Evolutionary conservation across 2,888 invertebrate species (phyloP).

Genomic region (Lithophane ornitopus): DNA sequence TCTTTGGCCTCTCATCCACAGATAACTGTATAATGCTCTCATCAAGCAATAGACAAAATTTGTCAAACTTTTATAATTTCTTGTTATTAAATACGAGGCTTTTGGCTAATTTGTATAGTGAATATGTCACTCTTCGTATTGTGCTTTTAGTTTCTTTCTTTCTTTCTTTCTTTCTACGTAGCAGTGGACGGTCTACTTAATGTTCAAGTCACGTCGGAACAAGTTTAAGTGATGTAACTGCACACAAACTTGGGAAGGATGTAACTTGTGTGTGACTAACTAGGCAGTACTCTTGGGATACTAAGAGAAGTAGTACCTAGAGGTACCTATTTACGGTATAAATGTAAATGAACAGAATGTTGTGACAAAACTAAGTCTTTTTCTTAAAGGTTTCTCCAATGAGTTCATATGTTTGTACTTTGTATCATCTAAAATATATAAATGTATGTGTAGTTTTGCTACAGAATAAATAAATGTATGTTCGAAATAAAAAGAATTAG

Average conservation of each 20-base stretch:
- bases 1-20: too few species aligned
- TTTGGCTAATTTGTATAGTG: too few species aligned
- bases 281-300: conserved; percentile 17
- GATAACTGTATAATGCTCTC: too few species aligned
- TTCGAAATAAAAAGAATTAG: background rate
- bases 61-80: too few species aligned
- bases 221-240: conserved; percentile 42
- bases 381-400: too few species aligned
- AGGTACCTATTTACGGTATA: background rate
- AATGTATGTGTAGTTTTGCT: background rate
- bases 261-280: conserved; percentile 32
- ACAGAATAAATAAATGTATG: too few species aligned
- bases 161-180: too few species aligned
- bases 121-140: too few species aligned
- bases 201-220: conserved; percentile 14
- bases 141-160: too few species aligned
- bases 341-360: background rate
- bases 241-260: conserved; percentile 31
- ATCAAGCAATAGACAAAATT: too few species aligned
- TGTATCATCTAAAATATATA: background rate
- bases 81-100: too few species aligned
- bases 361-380: background rate
- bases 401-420: background rate
- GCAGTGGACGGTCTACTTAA: conserved; percentile 17
- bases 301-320: background rate